These are phyloP conservation scores for Nothoprocta perdicaria DNA, from an alignment of 2,113 vertebrate genomes.

Conservation along the genomic window DNA sequence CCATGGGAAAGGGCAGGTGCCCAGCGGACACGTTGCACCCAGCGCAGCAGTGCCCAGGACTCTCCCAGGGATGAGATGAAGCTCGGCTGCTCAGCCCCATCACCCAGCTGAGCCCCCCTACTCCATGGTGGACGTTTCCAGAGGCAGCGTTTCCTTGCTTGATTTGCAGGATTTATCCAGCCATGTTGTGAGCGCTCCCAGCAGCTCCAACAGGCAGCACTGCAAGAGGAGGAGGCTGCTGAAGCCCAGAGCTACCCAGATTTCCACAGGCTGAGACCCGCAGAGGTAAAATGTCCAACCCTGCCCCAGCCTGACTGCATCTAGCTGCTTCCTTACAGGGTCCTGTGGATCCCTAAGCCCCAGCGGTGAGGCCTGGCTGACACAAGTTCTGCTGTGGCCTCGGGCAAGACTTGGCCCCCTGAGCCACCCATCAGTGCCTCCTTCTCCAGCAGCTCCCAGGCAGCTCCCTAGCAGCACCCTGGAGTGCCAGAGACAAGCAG, in stretches of 20 bases:
- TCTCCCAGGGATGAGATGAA: background rate
- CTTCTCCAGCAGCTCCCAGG: background rate
- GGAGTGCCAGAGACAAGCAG: background rate
- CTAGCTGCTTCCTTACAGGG: background rate
- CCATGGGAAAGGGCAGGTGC: background rate
- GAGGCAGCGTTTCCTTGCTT: constrained; percentile 14
- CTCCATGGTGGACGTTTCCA: constrained; percentile 10
- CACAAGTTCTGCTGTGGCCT: background rate
- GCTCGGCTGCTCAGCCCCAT: background rate
- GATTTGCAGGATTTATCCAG: constrained; percentile 33
- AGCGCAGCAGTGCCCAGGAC: fast-evolving
- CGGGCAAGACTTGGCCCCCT: background rate
- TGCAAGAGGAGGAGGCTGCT: constrained; percentile 8
- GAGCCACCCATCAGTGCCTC: background rate
- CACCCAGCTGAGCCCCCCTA: background rate
- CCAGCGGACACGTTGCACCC: background rate
- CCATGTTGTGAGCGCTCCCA: constrained; percentile 65
- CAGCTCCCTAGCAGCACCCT: background rate
- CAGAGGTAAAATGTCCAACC: background rate
- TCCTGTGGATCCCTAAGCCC: fast-evolving
- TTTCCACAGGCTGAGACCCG: background rate
- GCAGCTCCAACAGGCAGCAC: constrained; percentile 31
- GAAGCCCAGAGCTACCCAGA: background rate
- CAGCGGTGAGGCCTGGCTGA: background rate
- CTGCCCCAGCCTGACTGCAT: fast-evolving